Evolutionary conservation across 1,140 invertebrate species (phyloP), one percentile per base, ranked within the genome.

Genomic region (Physella acuta): DNA sequence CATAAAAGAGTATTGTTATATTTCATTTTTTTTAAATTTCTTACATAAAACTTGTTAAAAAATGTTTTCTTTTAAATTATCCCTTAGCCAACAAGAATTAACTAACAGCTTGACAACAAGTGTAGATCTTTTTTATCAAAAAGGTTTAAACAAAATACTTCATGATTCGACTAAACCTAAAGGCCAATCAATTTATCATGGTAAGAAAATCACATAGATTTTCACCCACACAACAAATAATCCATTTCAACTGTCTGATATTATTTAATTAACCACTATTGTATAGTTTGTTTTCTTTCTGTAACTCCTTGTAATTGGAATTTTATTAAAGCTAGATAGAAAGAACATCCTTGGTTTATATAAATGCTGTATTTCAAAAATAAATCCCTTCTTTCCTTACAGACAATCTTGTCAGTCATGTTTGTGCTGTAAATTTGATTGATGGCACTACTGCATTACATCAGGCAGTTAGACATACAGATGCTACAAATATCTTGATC

Each of bases 391-490:
- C 14, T 30, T 17, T 69, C 16, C 63, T 68, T 69, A 2, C 64
- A 81, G 80, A 79, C 76, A 74, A 73, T 28, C 24, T 76, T 17
- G 71, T 82, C 5, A 80, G 78, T 65, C 81, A 82, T 68, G 75
- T 82, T 14, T 80, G 77, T 76, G 79, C 81, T 34, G 73, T 79
- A 28, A 81, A 79, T 66, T 68, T 75, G 20, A 68, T 33, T 33
- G 75, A 78, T 73, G 79, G 79, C 36, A 73, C 69, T 53, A 80
- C 76, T 1, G 59, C 77, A 17, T 64, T 82, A 2, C 81, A 82
- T 64, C 68, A 74, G 2, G 65, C 69, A 24, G 37, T 82, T 16
- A 71, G 77, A 62, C 71, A 65, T 55, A 76, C 76, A 37, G 79
- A 81, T 72, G 71, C 77, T 58, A 31, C 52, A 37, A 61, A 62